phyloP scores from a whole-genome alignment of 2,113 vertebrate genomes.

The Sphyrna mokarran region DNA sequence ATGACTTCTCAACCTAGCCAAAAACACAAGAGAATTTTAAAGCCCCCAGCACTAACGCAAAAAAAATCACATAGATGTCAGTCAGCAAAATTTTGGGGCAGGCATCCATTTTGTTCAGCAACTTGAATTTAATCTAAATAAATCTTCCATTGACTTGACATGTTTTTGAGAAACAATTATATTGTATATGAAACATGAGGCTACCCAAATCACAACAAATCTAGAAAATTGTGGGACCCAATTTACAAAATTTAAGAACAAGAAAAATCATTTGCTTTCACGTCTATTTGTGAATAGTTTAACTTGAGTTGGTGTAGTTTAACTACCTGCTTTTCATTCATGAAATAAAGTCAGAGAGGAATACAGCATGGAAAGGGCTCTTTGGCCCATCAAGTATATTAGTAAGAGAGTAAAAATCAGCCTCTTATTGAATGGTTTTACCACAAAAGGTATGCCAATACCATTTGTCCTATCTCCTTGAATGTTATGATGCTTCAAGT shows the following conservation, averaged over 20 bases:
- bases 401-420: too few species aligned
- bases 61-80: background rate
- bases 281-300: background rate
- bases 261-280: background rate
- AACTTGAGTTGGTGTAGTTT: background rate
- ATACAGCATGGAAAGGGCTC: too few species aligned
- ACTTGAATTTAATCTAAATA: background rate
- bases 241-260: background rate
- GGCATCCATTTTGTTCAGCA: too few species aligned
- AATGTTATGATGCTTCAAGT: too few species aligned
- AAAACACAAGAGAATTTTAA: background rate
- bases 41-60: background rate
- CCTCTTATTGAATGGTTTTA: too few species aligned
- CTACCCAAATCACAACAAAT: background rate
- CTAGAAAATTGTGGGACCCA: background rate
- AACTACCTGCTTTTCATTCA: background rate
- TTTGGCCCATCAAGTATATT: too few species aligned
- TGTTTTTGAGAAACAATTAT: background rate
- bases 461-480: too few species aligned
- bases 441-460: too few species aligned
- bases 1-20: background rate
- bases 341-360: background rate
- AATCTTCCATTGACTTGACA: background rate
- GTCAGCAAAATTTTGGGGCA: too few species aligned
- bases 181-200: background rate